Evolutionary conservation across 2,797 vertebrate species (phyloP).

Genomic region (Bovichtus variegatus): DNA sequence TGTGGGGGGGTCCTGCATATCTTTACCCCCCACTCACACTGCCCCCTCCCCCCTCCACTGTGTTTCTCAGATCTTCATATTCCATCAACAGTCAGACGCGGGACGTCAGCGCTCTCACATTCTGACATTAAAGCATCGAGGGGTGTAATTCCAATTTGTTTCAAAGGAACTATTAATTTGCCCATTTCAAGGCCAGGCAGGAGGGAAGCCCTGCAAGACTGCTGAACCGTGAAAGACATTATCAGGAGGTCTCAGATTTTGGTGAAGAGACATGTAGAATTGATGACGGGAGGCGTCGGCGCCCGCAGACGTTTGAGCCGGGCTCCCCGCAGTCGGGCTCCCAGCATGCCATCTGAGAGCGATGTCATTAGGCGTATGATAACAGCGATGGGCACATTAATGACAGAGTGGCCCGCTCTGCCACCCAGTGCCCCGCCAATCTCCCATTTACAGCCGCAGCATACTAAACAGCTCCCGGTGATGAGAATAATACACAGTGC

Average conservation of each 20-base stretch:
- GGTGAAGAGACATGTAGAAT: constrained; percentile 85
- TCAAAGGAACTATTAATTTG: constrained; percentile 95
- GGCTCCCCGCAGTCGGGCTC: constrained; percentile 90
- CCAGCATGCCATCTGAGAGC: constrained; percentile 90
- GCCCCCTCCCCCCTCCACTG: constrained; percentile 6
- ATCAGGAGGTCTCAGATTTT: constrained; percentile 87
- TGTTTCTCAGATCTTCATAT: constrained; percentile 66
- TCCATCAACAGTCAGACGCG: constrained; percentile 63
- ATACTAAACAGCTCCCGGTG: constrained; percentile 86
- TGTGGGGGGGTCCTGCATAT: constrained; percentile 26
- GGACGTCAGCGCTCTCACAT: constrained; percentile 80
- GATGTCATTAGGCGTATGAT: constrained; percentile 93
- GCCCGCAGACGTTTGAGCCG: constrained; percentile 89
- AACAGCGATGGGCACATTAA: constrained; percentile 90
- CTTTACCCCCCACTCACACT: constrained; percentile 33
- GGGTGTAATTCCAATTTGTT: constrained; percentile 93
- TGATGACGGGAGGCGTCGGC: constrained; percentile 90
- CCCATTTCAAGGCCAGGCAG: constrained; percentile 91
- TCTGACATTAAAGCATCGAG: constrained; percentile 86
- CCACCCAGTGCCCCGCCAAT: constrained; percentile 84
- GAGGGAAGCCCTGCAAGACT: constrained; percentile 90
- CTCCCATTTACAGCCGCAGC: constrained; percentile 86
- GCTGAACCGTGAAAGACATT: constrained; percentile 93
- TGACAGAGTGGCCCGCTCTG: constrained; percentile 86
- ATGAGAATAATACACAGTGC: constrained; percentile 40